Percentiles rank a stretch among this genome's conserved stretches.
phyloP scores from a whole-genome alignment of 2,113 vertebrate species.

The Catharus bicknelli region DNA sequence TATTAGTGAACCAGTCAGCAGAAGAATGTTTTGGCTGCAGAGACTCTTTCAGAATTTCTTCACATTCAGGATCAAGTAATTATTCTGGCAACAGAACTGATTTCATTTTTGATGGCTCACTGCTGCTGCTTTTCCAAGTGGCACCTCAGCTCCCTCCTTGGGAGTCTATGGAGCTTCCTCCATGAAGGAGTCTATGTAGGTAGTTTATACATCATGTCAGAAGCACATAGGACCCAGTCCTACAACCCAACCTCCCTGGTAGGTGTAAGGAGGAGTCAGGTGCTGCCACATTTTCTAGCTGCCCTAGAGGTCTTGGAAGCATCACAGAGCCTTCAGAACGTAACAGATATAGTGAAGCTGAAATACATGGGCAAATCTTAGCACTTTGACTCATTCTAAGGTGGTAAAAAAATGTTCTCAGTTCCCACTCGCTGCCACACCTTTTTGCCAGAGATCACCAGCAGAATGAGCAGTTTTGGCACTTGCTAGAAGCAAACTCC shows the following conservation, averaged over 20 bases:
- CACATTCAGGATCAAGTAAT: background rate
- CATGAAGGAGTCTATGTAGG: fast-evolving
- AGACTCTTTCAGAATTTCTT: background rate
- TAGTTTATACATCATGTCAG: background rate
- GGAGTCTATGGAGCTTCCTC: too few relatives aligned
- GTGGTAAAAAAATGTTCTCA: background rate
- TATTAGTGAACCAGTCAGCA: conserved; percentile 1
- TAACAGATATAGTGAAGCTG: background rate
- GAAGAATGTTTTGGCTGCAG: background rate
- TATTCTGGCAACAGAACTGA: background rate
- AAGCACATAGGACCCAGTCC: background rate
- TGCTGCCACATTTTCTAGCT: background rate
- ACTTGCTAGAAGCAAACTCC: background rate
- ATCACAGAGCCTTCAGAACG: background rate
- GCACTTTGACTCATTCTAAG: background rate
- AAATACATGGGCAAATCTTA: background rate
- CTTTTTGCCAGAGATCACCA: background rate
- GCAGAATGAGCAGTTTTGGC: background rate
- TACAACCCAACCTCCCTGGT: background rate
- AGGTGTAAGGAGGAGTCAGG: background rate
- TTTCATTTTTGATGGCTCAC: background rate
- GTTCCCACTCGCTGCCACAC: background rate
- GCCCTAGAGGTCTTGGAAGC: background rate
- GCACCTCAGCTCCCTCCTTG: background rate
- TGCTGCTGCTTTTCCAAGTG: background rate